Base-by-base conservation (phyloP, 2,888 invertebrate species). In the Apamea epomidion region DNA sequence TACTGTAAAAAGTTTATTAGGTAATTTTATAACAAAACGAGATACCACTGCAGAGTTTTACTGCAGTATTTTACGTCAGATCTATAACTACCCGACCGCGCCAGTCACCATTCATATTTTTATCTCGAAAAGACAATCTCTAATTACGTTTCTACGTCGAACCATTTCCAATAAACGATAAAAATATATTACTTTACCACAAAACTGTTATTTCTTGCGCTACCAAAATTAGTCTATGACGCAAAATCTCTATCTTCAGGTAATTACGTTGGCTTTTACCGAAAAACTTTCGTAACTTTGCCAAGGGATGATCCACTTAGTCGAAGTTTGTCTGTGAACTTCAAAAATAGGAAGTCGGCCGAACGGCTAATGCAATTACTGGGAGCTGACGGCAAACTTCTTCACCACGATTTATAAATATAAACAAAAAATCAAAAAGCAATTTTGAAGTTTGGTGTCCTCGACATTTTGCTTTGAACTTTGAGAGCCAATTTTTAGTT, bases 301-400 rank as follows among this genome's bases (percentile, higher is more conserved):
- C 80, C 89, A 85, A 90, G 89, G 90, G 93, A 91, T 92, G 92
- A 93, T 94, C 94, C 91, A 93, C 93, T 94, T 94, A 91, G 82
- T 79, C 74, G 73, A 91, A 94, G 90, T 94, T 94, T 83, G 87
- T 83, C 90, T 87, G 83, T 92, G 91, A 94, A 93, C 93, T 94
- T 93, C 92, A 92, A 93, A 85, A 93, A 94, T 93, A 92, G 91
- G 90, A 92, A 93, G 88, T 90, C 89, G 89, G 88, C 86, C 85
- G 90, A 89, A 90, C 91, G 89, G 88, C 91, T 94, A 94, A 94
- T 91, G 92, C 91, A 93, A 94, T 94, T 94, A 93, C 91, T 78
- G 92, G 91, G 87, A 93, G 91, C 78, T 80, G 80, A 88, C 83
- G 83, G 76, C 71, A 84, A 91, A 90, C 89, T 92, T 89, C 81